A percentile compares a stretch with the other conserved stretches of the same genome.
phyloP scores from a whole-genome alignment of 2,797 vertebrate species.

The Telmatherina bonti region DNA sequence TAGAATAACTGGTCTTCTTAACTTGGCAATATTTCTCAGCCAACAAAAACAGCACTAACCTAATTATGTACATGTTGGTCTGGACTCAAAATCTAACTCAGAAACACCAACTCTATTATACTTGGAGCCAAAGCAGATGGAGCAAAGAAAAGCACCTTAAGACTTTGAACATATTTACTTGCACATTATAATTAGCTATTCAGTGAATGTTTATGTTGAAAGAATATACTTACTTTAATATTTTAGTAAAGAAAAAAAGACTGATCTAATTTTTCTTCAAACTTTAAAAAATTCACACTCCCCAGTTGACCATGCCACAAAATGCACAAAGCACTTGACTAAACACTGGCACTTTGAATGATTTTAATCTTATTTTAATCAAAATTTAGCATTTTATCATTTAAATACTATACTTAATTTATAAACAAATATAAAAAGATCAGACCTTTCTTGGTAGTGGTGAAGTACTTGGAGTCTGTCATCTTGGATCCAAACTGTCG shows the following conservation, averaged over 20 bases:
- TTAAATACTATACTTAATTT: not conserved
- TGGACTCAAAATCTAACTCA: too few relatives aligned
- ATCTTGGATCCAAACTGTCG: slow-evolving; percentile 90
- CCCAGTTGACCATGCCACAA: not conserved
- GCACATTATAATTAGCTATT: not conserved
- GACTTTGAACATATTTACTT: not conserved
- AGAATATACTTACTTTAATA: not conserved
- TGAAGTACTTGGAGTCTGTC: slow-evolving; percentile 99
- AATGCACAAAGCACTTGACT: not conserved
- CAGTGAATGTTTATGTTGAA: not conserved
- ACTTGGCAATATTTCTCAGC: too few relatives aligned
- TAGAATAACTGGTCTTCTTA: too few relatives aligned
- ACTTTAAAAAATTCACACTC: too few relatives aligned
- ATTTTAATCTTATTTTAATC: not conserved
- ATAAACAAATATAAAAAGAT: slow-evolving; percentile 13
- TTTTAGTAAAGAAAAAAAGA: not conserved
- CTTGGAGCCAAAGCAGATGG: too few relatives aligned
- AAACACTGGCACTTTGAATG: not conserved
- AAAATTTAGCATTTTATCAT: not conserved
- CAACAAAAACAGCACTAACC: too few relatives aligned
- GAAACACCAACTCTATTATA: too few relatives aligned
- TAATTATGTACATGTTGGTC: too few relatives aligned
- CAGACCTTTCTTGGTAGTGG: slow-evolving; percentile 98
- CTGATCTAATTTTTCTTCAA: not conserved
- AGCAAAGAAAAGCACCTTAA: too few relatives aligned